phyloP scores from a whole-genome alignment of 2,797 vertebrate genomes.

The Leuciscus waleckii region DNA sequence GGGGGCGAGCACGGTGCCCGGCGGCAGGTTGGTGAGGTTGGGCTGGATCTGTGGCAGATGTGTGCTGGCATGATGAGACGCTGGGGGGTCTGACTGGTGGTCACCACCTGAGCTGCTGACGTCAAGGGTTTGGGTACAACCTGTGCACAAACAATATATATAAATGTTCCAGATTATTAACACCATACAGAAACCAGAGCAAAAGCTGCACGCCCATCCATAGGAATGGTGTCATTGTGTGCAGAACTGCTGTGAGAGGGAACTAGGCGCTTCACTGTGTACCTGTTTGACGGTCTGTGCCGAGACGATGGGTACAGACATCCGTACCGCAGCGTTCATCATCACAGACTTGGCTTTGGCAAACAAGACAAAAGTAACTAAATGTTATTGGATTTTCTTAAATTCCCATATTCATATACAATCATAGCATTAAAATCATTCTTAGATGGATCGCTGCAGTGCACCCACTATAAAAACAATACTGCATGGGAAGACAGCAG shows the following conservation, averaged over 20 bases:
- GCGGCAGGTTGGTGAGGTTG: slow-evolving; percentile 94
- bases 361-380: slow-evolving; percentile 12
- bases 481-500: not conserved
- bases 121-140: slow-evolving; percentile 91
- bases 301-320: slow-evolving; percentile 94
- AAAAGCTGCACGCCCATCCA: not conserved
- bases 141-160: slow-evolving; percentile 66
- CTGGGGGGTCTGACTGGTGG: slow-evolving; percentile 90
- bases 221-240: not conserved
- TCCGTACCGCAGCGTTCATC: slow-evolving; percentile 89
- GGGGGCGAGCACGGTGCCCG: slow-evolving; percentile 91
- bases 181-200: not conserved
- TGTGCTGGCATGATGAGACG: slow-evolving; percentile 98
- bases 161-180: not conserved
- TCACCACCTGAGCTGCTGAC: slow-evolving; percentile 86
- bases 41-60: slow-evolving; percentile 96
- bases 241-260: not conserved
- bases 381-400: not conserved
- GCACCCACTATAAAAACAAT: not conserved
- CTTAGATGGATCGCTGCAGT: not conserved
- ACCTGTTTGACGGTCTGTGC: slow-evolving; percentile 96
- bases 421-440: not conserved
- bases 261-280: slow-evolving; percentile 38
- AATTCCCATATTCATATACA: not conserved
- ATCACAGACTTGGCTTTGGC: slow-evolving; percentile 90